Evolutionary conservation across 2,888 invertebrate genomes (phyloP).

Genomic region (Stramonita haemastoma): DNA sequence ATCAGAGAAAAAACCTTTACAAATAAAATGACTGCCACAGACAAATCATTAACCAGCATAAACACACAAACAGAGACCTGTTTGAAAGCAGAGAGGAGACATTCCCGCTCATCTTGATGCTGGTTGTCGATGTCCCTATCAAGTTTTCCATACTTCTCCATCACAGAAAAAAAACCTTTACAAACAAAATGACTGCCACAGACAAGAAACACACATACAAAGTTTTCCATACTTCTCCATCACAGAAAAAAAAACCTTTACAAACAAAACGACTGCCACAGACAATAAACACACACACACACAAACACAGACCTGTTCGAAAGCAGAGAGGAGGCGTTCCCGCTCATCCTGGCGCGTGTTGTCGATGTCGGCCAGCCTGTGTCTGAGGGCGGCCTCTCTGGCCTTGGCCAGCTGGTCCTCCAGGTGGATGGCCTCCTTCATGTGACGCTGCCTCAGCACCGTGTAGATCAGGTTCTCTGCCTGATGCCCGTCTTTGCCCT

Average conservation of each 20-base stretch:
- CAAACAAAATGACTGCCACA: too few relatives aligned
- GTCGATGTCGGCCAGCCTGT: conserved; percentile 63
- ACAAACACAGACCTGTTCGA: conserved; percentile 65
- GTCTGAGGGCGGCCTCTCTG: conserved; percentile 65
- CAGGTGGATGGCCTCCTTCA: conserved; percentile 74
- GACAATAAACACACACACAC: too few relatives aligned
- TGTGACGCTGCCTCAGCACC: conserved; percentile 73
- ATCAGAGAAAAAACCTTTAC: too few relatives aligned
- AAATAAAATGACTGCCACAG: too few relatives aligned
- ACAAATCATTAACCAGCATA: too few relatives aligned
- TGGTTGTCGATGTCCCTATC: conserved; percentile 58
- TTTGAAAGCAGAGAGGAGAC: conserved; percentile 67
- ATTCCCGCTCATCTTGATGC: conserved; percentile 67
- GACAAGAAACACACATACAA: too few relatives aligned
- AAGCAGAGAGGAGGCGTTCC: conserved; percentile 65
- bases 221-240: too few relatives aligned
- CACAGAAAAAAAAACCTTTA: too few relatives aligned
- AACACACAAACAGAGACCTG: conserved; percentile 56
- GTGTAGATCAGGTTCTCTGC: conserved; percentile 74
- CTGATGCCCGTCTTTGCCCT: conserved; percentile 69
- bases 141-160: too few relatives aligned
- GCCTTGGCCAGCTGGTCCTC: conserved; percentile 72
- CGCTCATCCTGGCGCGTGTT: conserved; percentile 64
- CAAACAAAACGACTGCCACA: too few relatives aligned
- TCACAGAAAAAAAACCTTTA: too few relatives aligned